Evolutionary conservation across 2,888 invertebrate genomes (phyloP).

Genomic region (Cataglyphis albicans): DNA sequence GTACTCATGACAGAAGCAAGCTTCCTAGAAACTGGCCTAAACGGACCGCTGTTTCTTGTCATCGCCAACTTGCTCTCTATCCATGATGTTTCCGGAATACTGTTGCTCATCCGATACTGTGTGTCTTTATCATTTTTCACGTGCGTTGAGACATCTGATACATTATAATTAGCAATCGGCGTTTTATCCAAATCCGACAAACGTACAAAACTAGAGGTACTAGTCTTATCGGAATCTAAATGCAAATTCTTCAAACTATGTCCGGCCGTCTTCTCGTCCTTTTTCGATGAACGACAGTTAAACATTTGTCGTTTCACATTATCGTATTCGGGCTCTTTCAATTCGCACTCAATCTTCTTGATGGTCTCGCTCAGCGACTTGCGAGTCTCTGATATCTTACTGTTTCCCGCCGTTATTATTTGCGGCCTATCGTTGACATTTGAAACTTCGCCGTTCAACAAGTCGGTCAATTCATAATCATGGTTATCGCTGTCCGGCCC

Average conservation of each 20-base stretch:
- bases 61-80: conserved; percentile 88
- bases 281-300: conserved; percentile 62
- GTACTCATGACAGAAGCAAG: conserved; percentile 82
- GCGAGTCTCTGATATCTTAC: conserved; percentile 79
- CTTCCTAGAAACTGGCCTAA: conserved; percentile 78
- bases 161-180: conserved; percentile 86
- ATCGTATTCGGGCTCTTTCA: conserved; percentile 76
- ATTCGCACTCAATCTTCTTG: conserved; percentile 82
- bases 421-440: conserved; percentile 62
- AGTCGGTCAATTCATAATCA: conserved; percentile 80
- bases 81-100: conserved; percentile 91
- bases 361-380: conserved; percentile 82
- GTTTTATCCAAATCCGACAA: conserved; percentile 93
- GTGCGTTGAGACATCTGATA: conserved; percentile 71
- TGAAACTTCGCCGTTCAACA: conserved; percentile 74
- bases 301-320: conserved; percentile 61
- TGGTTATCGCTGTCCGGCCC: conserved; percentile 81
- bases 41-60: conserved; percentile 88
- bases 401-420: conserved; percentile 65
- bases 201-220: conserved; percentile 89
- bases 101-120: conserved; percentile 89
- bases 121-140: conserved; percentile 82
- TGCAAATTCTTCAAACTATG: conserved; percentile 84
- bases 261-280: conserved; percentile 84
- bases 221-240: conserved; percentile 83